Percentiles rank a stretch among this genome's conserved stretches.
These are phyloP conservation scores for Crocallis elinguaria DNA, from an alignment of 2,888 invertebrate species.

Conservation along the genomic window DNA sequence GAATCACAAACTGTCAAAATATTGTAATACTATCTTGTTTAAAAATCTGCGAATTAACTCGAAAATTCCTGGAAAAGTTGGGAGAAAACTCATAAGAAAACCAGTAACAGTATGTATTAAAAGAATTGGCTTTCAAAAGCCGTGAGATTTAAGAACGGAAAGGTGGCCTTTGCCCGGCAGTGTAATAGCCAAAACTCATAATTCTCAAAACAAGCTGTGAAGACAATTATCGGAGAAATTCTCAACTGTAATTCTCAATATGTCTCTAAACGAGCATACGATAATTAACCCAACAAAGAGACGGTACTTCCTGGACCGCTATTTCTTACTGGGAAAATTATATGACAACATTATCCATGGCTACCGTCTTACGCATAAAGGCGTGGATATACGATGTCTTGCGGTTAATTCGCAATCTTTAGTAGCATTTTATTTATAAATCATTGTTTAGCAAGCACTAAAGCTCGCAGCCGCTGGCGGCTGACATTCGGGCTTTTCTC, in stretches of 20 bases:
- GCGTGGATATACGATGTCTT: constrained; percentile 1
- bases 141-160: constrained; percentile 14
- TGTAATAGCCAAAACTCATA: constrained; percentile 3
- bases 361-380: constrained; percentile 34
- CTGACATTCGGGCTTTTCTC: too few relatives aligned
- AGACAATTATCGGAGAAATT: constrained; percentile 24
- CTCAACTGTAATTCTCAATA: constrained; percentile 19
- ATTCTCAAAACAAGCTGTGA: constrained; percentile 17
- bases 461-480: too few relatives aligned
- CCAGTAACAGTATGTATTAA: neutral
- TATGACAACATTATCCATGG: constrained; percentile 23
- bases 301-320: constrained; percentile 29
- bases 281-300: constrained; percentile 34
- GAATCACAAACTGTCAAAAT: too few relatives aligned
- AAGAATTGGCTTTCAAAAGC: neutral
- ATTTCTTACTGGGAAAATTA: constrained; percentile 31
- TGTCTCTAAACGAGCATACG: constrained; percentile 26
- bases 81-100: too few relatives aligned
- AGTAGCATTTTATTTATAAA: too few relatives aligned
- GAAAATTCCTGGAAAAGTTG: too few relatives aligned
- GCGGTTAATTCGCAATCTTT: neutral
- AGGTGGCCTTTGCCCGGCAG: constrained; percentile 15
- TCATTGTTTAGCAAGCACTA: too few relatives aligned
- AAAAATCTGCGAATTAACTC: too few relatives aligned
- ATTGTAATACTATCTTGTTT: too few relatives aligned